Evolutionary conservation across 2,797 vertebrate species (phyloP), one percentile per base, ranked within the genome.

Genomic region (Helostoma temminkii): DNA sequence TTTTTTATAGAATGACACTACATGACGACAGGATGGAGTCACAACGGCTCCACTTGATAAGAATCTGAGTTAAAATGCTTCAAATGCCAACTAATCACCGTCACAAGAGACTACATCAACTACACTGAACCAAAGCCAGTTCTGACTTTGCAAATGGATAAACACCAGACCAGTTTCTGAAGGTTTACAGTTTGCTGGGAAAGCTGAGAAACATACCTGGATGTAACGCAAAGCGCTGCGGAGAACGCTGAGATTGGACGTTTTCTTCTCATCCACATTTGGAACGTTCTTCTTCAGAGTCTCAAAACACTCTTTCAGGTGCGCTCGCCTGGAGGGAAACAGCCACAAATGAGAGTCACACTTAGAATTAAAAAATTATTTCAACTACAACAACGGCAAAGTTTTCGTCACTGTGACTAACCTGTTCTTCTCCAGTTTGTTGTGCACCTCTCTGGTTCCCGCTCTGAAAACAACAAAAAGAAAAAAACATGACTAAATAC

Each of bases 371-470:
- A 14, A 36, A 36, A 36, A 3, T 2, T 36, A 12, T 36, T 36
- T 36, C 34, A 12, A 36, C 34, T 39, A 6, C 1, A 41, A 3
- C 39, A n/a, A 2, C 14, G 16, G 14, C 15, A 0, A 41, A n/a
- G 52, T 80, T 75, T 48, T 22, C 5, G 10, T 36, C 9, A 37
- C 25, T 16, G 5, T n/a, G 16, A 96, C 96, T 89, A 82, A 98
- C 97, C 98, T 97, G 95, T 99, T 98, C 91, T 99, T 98, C 92
- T 99, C 98, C 94, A 99, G 93, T 88, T 98, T 99, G 92, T 99
- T 99, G 91, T 99, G 98, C 87, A 98, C 97, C 94, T 99, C 97
- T 94, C 97, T 96, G 86, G 98, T 99, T 85, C 98, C 98, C 72
- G 98, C 97, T 88, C 98, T 99, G 94, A 48, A 96, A 95, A 85